These are phyloP conservation scores for Tricholauxania praeusta DNA, from an alignment of 2,888 invertebrate species.

Conservation along the genomic window DNA sequence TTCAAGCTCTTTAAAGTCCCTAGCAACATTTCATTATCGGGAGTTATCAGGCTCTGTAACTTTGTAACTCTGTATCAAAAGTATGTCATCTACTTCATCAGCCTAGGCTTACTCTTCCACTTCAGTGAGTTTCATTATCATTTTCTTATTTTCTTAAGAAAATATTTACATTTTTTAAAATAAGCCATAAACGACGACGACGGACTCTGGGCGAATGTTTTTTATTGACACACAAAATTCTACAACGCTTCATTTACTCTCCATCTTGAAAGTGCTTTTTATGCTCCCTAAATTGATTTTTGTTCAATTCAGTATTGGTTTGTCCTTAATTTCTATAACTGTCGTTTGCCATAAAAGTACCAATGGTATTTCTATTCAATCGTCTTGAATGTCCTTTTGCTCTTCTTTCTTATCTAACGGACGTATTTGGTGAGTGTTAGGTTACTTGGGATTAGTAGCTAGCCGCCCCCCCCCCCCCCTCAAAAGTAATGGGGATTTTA, in stretches of 20 bases:
- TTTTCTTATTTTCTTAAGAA: not conserved
- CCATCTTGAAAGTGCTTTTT: not conserved
- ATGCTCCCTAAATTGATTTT: conserved; percentile 12
- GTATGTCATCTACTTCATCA: too few relatives aligned
- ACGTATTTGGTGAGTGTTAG: not conserved
- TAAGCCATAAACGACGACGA: not conserved
- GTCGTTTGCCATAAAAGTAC: not conserved
- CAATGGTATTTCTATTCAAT: conserved; percentile 1
- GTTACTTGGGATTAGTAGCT: not conserved
- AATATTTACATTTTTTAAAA: not conserved
- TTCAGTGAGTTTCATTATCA: not conserved
- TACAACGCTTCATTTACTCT: not conserved
- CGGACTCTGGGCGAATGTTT: not conserved
- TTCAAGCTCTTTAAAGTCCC: too few relatives aligned
- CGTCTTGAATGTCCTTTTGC: not conserved
- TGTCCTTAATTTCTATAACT: not conserved
- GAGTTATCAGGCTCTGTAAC: too few relatives aligned
- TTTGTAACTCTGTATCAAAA: too few relatives aligned
- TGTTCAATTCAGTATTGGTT: not conserved
- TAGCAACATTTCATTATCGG: too few relatives aligned
- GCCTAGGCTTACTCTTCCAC: not conserved
- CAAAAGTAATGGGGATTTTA: not conserved
- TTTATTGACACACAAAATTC: conserved; percentile 2
- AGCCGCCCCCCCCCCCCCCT: not conserved
- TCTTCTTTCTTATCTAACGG: not conserved